These are phyloP conservation scores for Diglossa cyanea DNA, from an alignment of 2,797 vertebrate species.

Conservation along the genomic window DNA sequence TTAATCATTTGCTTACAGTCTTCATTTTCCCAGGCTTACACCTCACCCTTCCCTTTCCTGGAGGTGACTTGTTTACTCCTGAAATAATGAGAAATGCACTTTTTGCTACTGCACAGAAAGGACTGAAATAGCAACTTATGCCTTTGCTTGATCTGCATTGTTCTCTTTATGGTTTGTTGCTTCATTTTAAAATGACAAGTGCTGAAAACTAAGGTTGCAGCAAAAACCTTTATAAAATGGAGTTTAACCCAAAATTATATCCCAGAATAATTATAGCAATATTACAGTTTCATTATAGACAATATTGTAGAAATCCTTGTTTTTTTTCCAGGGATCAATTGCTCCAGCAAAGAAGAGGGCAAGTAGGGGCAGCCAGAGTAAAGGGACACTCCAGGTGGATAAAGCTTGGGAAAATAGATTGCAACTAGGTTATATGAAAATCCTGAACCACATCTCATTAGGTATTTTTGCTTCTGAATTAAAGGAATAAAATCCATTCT, in stretches of 20 bases:
- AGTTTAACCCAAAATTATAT: not conserved
- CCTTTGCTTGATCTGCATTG: not conserved
- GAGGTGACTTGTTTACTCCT: not conserved
- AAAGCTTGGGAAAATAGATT: not conserved
- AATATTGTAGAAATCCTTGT: not conserved
- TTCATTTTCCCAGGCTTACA: not conserved
- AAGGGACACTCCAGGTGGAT: not conserved
- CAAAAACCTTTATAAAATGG: not conserved
- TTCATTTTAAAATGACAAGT: not conserved
- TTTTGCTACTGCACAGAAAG: not conserved
- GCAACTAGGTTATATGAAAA: not conserved
- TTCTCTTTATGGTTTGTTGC: not conserved
- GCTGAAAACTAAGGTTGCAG: not conserved
- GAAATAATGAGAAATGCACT: not conserved
- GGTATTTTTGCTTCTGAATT: not conserved
- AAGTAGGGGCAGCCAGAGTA: not conserved
- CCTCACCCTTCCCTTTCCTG: not conserved
- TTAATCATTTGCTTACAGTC: not conserved
- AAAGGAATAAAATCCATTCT: slow-evolving; percentile 15
- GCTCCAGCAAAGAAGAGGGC: not conserved
- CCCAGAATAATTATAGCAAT: not conserved
- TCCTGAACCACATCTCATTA: not conserved
- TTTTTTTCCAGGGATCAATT: not conserved
- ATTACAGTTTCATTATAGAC: not conserved
- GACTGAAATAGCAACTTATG: not conserved